phyloP scores from a whole-genome alignment of 2,113 vertebrate genomes.

The Myrmophylax atrothorax region DNA sequence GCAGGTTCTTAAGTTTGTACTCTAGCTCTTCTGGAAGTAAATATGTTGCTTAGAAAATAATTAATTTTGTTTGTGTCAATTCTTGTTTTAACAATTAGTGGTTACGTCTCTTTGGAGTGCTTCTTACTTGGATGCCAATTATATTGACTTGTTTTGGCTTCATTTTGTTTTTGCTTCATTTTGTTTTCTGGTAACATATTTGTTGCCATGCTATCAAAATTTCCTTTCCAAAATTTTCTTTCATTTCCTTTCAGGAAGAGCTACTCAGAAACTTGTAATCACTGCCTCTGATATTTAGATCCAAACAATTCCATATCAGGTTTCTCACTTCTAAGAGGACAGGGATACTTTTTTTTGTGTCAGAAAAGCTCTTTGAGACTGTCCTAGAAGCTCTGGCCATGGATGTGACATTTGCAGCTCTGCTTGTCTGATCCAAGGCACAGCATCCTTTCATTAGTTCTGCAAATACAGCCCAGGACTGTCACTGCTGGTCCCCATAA shows the following conservation, averaged over 20 bases:
- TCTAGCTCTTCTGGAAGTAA: not conserved
- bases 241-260: not conserved
- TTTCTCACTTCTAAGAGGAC: not conserved
- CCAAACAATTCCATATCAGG: not conserved
- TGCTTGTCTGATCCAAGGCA: not conserved
- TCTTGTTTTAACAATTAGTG: not conserved
- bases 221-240: slow-evolving; percentile 30
- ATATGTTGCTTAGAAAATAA: not conserved
- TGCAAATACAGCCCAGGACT: not conserved
- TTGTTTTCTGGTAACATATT: not conserved
- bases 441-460: not conserved
- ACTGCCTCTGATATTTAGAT: not conserved
- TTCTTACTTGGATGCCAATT: not conserved
- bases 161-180: not conserved
- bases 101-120: not conserved
- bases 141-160: not conserved
- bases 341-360: not conserved
- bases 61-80: not conserved
- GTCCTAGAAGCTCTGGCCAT: not conserved
- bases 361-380: not conserved
- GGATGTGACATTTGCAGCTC: not conserved
- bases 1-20: not conserved
- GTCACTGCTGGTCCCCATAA: not conserved
- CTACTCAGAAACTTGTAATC: not conserved
- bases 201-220: not conserved